Conservation (phyloP, 2,888 invertebrate genomes). For the Leptothorax acervorum region DNA sequence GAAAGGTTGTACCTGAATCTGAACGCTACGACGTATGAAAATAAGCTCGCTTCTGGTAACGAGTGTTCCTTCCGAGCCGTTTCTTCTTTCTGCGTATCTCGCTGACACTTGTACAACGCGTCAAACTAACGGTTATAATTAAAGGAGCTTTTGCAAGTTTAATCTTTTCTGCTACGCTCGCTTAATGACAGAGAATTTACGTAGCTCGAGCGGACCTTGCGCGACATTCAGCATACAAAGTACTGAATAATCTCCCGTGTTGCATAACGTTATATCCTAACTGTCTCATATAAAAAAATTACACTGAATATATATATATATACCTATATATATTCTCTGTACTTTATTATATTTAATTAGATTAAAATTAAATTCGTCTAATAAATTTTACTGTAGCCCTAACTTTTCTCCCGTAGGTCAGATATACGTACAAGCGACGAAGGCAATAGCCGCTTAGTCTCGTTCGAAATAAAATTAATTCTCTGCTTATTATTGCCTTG, state of each 20-base stretch:
- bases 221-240: not conserved
- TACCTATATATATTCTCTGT: no score
- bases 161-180: slow-evolving; percentile 18
- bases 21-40: slow-evolving; percentile 29
- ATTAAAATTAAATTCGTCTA: not conserved
- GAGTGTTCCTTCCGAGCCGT: not conserved
- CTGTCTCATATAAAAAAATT: not conserved
- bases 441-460: not conserved
- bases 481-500: slow-evolving; percentile 38
- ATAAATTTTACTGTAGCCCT: not conserved
- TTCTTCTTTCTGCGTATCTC: not conserved
- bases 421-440: not conserved
- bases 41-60: not conserved
- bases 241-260: slow-evolving; percentile 23
- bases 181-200: slow-evolving; percentile 21
- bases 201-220: not conserved
- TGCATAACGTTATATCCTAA: not conserved
- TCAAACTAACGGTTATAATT: slow-evolving; percentile 37
- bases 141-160: slow-evolving; percentile 26
- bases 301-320: no score
- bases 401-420: not conserved
- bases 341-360: no score
- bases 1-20: slow-evolving; percentile 12
- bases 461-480: slow-evolving; percentile 42
- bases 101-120: not conserved